Evolutionary conservation across 2,797 vertebrate species (phyloP).

Genomic region (Clarias laeviceps): DNA sequence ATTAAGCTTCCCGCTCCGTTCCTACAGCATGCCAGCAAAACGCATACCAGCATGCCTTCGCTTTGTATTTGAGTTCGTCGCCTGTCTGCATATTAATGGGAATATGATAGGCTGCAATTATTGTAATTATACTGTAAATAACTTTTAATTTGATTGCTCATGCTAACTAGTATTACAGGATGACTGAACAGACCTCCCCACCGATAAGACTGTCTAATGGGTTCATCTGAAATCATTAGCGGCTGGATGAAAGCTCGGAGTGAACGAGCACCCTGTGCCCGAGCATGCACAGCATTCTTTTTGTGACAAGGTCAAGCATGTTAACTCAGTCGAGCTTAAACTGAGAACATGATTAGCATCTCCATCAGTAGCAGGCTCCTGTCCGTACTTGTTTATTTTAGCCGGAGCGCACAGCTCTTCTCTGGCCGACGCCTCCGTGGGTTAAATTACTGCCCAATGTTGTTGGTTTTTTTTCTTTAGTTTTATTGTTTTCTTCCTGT

Average conservation of each 20-base stretch:
- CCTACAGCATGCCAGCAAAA: not conserved
- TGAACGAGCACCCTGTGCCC: not conserved
- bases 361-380: not conserved
- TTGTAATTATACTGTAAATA: slow-evolving; percentile 7
- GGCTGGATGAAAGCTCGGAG: not conserved
- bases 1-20: not conserved
- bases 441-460: not conserved
- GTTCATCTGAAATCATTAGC: slow-evolving; percentile 17
- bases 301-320: slow-evolving; percentile 1
- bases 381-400: slow-evolving; percentile 21
- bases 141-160: slow-evolving; percentile 3
- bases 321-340: not conserved
- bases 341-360: not conserved
- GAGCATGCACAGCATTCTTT: slow-evolving; percentile 19
- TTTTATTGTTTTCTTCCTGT: not conserved
- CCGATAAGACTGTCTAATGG: not conserved
- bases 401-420: no score
- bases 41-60: not conserved
- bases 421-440: not conserved
- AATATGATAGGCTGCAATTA: not conserved
- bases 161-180: slow-evolving; percentile 1
- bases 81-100: slow-evolving; percentile 7
- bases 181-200: slow-evolving; percentile 2
- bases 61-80: not conserved
- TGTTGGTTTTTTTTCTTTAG: no score